Percentiles rank a stretch among this genome's conserved stretches.
Evolutionary conservation across 2,797 vertebrate species (phyloP).

Genomic region (Falco biarmicus): DNA sequence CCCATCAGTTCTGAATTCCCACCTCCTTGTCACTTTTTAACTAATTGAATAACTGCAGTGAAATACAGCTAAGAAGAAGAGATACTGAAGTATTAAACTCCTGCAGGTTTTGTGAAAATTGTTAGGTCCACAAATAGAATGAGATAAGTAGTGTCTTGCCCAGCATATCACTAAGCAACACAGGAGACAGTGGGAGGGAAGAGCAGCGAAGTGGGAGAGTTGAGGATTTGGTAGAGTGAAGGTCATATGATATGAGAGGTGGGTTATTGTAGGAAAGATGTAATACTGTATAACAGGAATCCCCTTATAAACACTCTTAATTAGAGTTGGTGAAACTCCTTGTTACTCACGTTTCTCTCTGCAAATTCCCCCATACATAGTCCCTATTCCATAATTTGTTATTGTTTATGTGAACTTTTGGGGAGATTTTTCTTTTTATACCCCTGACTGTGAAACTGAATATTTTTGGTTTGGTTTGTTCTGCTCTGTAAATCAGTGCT

Average conservation of each 20-base stretch:
- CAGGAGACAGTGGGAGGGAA: not conserved
- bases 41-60: not conserved
- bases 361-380: accelerated
- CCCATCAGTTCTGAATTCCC: not conserved
- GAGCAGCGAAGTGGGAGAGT: not conserved
- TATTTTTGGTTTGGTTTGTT: not conserved
- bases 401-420: not conserved
- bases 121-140: not conserved
- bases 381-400: not conserved
- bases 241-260: not conserved
- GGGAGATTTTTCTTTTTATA: not conserved
- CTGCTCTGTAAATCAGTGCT: not conserved
- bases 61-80: not conserved
- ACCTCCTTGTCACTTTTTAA: not conserved
- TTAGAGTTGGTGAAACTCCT: not conserved
- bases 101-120: not conserved
- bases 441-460: not conserved
- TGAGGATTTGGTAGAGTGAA: not conserved
- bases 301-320: not conserved
- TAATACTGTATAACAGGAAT: not conserved
- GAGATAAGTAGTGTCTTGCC: not conserved
- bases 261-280: not conserved
- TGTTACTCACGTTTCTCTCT: not conserved
- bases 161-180: accelerated
- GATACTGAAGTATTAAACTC: not conserved